Evolutionary conservation across 2,113 vertebrate genomes (phyloP).

Genomic region (Bungarus multicinctus): DNA sequence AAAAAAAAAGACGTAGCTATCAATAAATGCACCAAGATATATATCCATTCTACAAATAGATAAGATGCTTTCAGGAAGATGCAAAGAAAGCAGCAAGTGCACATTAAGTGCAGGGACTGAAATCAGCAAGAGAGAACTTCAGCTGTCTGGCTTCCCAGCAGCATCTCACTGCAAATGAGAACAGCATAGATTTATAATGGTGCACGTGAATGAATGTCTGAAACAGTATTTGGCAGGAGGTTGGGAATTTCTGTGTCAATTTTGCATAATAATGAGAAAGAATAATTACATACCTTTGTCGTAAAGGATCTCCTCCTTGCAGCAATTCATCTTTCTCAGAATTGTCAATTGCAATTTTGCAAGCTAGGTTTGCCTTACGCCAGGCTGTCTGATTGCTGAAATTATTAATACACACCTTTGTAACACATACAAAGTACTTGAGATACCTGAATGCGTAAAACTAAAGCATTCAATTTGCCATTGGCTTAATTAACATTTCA

Average conservation of each 20-base stretch:
- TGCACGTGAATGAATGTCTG: background rate
- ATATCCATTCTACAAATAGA: background rate
- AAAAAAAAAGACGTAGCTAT: background rate
- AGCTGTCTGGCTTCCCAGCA: background rate
- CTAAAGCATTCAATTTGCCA: accelerated
- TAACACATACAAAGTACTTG: background rate
- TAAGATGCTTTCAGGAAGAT: background rate
- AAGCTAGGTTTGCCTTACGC: conserved; percentile 94
- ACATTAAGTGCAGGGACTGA: background rate
- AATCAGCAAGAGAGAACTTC: background rate
- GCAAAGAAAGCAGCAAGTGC: background rate
- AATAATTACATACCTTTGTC: conserved; percentile 78
- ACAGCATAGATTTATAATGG: background rate
- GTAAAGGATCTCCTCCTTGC: conserved; percentile 73
- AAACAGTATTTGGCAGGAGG: background rate
- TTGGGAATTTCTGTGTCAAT: background rate
- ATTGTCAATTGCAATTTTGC: conserved; percentile 92
- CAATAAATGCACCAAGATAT: background rate
- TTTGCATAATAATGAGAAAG: background rate
- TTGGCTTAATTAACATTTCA: background rate
- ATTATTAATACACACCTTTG: conserved; percentile 37
- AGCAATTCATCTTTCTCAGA: conserved; percentile 91
- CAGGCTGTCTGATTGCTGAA: conserved; percentile 93
- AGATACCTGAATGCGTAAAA: background rate
- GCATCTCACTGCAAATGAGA: background rate